phyloP scores from a whole-genome alignment of 1,140 invertebrate species.

The Pogonomyrmex californicus region DNA sequence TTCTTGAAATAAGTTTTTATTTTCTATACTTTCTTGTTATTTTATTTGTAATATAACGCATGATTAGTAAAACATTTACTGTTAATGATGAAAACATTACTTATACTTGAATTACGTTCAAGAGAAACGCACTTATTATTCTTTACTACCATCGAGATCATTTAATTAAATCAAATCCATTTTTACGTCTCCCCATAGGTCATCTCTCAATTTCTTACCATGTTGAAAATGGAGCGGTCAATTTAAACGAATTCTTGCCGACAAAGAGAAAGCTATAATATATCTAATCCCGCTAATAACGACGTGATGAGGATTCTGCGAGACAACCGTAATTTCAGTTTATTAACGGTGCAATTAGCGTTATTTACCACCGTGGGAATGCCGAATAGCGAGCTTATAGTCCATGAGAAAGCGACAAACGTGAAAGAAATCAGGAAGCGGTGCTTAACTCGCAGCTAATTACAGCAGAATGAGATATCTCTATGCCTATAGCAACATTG shows the following conservation, averaged over 20 bases:
- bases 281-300: conserved; percentile 53
- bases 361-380: conserved; percentile 71
- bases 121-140: conserved; percentile 24
- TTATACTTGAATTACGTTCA: background rate
- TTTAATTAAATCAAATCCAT: conserved; percentile 17
- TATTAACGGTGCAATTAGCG: conserved; percentile 73
- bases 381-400: conserved; percentile 47
- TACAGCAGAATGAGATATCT: background rate
- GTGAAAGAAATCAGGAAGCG: conserved; percentile 66
- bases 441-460: conserved; percentile 44
- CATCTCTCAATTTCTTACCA: conserved; percentile 2
- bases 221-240: conserved; percentile 36
- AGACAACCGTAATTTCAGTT: conserved; percentile 62
- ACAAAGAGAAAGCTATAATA: conserved; percentile 64
- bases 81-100: background rate
- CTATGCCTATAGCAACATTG: conserved; percentile 8
- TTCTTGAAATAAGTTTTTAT: background rate
- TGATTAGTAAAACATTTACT: background rate
- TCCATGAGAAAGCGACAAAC: conserved; percentile 59
- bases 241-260: conserved; percentile 31
- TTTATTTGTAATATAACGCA: background rate
- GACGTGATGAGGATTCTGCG: conserved; percentile 42
- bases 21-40: background rate
- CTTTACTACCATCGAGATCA: background rate
- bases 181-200: background rate